Evolutionary conservation across 2,888 invertebrate species (phyloP).

Genomic region (Sceliomorpha sp.): DNA sequence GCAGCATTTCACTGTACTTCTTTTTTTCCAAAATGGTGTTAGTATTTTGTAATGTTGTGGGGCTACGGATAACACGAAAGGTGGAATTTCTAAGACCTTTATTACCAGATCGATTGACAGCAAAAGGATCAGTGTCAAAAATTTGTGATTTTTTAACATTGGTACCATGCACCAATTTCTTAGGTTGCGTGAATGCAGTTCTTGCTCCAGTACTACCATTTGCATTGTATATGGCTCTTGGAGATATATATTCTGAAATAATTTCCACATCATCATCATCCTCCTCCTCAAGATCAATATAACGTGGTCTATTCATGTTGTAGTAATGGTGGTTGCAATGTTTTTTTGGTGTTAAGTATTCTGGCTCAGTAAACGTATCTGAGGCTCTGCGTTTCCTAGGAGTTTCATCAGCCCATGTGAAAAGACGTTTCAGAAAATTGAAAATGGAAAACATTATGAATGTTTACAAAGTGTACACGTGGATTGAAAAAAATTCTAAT

Average conservation of each 20-base stretch:
- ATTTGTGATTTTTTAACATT: slow-evolving; percentile 11
- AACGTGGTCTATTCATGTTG: slow-evolving; percentile 5
- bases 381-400: slow-evolving; percentile 66
- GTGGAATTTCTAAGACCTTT: too few species aligned
- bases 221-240: slow-evolving; percentile 41
- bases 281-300: slow-evolving; percentile 54
- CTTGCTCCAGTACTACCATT: slow-evolving; percentile 27
- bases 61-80: slow-evolving; percentile 27
- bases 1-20: slow-evolving; percentile 68
- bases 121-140: slow-evolving; percentile 6
- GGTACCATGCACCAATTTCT: neutral
- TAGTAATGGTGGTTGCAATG: slow-evolving; percentile 10
- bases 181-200: slow-evolving; percentile 17
- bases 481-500: too few species aligned
- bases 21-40: slow-evolving; percentile 64
- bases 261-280: slow-evolving; percentile 61
- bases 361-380: slow-evolving; percentile 49
- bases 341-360: slow-evolving; percentile 61
- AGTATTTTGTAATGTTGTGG: slow-evolving; percentile 60
- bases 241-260: slow-evolving; percentile 50
- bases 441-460: slow-evolving; percentile 46
- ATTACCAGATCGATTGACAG: too few species aligned
- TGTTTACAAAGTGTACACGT: too few species aligned
- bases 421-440: slow-evolving; percentile 66
- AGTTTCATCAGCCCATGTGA: slow-evolving; percentile 66